Base-by-base conservation (phyloP, 2,888 invertebrate genomes). In the Drosophila conformis region DNA sequence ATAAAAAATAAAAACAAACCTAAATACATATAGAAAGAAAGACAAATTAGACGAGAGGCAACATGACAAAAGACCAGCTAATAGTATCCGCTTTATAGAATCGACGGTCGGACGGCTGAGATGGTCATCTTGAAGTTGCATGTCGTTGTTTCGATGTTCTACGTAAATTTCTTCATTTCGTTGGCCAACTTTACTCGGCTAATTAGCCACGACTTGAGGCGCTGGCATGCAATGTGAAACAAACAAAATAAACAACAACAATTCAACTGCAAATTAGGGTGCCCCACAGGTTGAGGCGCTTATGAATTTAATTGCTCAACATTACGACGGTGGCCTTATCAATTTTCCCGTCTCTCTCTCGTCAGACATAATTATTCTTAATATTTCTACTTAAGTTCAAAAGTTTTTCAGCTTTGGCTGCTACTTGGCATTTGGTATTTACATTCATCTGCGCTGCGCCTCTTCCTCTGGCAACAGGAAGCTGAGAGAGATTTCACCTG, bases 261-360 rank as follows among this genome's bases (percentile, higher is more conserved):
- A 46, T 2, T 25, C 46, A 56, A 69, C 78, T 82, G 85, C 77
- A 87, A 87, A 87, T 87, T 87, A 78, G 85, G 89, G 68, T 79
- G 79, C 71, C 75, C 62, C 71, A 69, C 78, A 78, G 76, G 67
- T 70, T 76, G 69, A 73, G 80, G 76, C 76, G 80, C 89, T 89
- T 89, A 85, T 89, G 78, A 89, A 87, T 87, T 90, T 87, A 90
- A 87, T 87, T 87, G 90, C 75, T 51, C 75, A 78, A 80, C 90
- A 87, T 90, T 88, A 90, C 56, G 61, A 46, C 48, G 29, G 61
- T 36, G 40, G 52, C 53, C 83, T 88, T 85, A 85, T 85, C 85
- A 90, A 80, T 86, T 87, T 69, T 42, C 46, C 66, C 72, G 65
- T 60, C 70, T 64, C 54, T 64, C 54, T 58, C 69, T 56, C 56